Evolutionary conservation across 2,113 vertebrate genomes (phyloP), one percentile per base, ranked within the genome.

Genomic region (Plecturocebus donacophilus): DNA sequence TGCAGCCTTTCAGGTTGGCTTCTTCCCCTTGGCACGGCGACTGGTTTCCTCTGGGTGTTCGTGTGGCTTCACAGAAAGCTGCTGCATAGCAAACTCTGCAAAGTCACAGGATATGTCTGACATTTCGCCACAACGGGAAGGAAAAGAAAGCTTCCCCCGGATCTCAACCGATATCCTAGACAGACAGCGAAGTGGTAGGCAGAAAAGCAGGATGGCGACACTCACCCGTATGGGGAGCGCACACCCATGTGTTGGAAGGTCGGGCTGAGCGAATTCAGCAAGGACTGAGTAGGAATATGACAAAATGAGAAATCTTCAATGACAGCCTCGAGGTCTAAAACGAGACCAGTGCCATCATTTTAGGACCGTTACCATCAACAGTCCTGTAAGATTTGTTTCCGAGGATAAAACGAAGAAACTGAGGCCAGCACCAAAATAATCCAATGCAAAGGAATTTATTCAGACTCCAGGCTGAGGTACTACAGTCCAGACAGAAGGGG

Each of bases 41-140:
- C 21, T 71, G 25, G n/a, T 25, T n/a, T 17, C 75, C 45, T 81
- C 52, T 42, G 1, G 12, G 40, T 61, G 13, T 1, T 20, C 16
- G 10, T 45, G 35, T 6, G 42, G 12, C 45, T 38, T 13, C 66
- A 80, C 17, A 71, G 90, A 95, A 94, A 96, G 91, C 54, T 45
- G 90, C 21, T 52, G 14, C 42, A 20, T 73, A 42, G 68, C 66
- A 89, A 94, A 73, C 70, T 49, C 17, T 23, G 40, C 19, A 23
- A 70, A 21, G 88, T 5, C 83, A 27, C 38, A 45, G 35, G 84
- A 32, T n/a, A 6, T n/a, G 79, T 27, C 61, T 40, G 13, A 86
- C 84, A 12, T 32, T 47, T n/a, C 19, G 35, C 73, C 93, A 77
- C 54, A 87, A 79, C 23, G 76, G 89, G 38, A 96, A 83, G 84